Evolutionary conservation across 2,113 vertebrate genomes (phyloP).

Genomic region (Lepisosteus oculatus): DNA sequence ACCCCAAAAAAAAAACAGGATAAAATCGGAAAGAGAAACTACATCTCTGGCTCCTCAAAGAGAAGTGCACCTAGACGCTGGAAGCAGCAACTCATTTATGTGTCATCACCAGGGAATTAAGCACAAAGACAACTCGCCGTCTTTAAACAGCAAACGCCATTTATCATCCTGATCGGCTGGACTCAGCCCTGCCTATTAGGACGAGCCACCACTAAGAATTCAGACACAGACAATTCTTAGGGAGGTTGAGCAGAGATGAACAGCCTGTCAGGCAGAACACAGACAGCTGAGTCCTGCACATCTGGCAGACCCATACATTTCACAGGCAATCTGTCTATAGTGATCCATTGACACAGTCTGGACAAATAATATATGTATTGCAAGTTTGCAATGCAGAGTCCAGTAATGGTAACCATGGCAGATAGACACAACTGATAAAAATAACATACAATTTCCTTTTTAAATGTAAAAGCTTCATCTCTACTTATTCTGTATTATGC

Average conservation of each 20-base stretch:
- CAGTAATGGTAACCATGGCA: conserved; percentile 3
- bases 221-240: not conserved
- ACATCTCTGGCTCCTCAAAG: not conserved
- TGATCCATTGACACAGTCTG: conserved; percentile 20
- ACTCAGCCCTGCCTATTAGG: not conserved
- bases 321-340: conserved; percentile 19
- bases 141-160: not conserved
- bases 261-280: not conserved
- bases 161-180: not conserved
- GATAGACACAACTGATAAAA: too few species aligned
- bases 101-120: conserved; percentile 4
- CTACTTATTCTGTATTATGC: too few species aligned
- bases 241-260: too few species aligned
- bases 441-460: too few species aligned
- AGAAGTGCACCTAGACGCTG: not conserved
- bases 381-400: not conserved
- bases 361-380: conserved; percentile 28
- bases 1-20: not conserved
- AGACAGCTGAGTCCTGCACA: conserved; percentile 32
- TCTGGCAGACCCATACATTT: conserved; percentile 31
- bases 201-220: not conserved
- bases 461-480: too few species aligned
- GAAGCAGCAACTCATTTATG: not conserved
- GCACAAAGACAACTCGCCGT: not conserved
- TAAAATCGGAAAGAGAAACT: not conserved